Conservation (phyloP, 30 jellyfish, hydroid and myxozoan genomes). For the Mastigias papua region DNA sequence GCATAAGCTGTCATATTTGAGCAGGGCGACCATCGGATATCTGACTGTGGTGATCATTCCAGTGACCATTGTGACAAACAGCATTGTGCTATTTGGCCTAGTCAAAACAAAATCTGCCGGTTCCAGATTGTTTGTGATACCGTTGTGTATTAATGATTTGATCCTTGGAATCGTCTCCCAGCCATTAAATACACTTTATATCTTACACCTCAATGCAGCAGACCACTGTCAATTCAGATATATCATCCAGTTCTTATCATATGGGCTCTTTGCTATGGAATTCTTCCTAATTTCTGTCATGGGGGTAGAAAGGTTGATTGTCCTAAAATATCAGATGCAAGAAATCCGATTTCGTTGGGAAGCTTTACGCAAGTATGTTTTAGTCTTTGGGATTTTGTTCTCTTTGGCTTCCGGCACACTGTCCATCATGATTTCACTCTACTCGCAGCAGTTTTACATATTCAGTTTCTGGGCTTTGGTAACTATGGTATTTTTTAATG, state of each 20-base stretch:
- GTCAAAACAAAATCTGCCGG: slow-evolving; percentile 41
- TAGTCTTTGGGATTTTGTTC: background rate
- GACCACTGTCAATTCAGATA: background rate
- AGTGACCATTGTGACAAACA: slow-evolving; percentile 17
- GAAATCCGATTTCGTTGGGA: slow-evolving; percentile 45
- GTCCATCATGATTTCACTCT: slow-evolving; percentile 36
- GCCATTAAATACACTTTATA: slow-evolving; percentile 11
- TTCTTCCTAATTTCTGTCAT: slow-evolving; percentile 26
- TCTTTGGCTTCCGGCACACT: background rate
- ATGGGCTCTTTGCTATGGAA: slow-evolving; percentile 20
- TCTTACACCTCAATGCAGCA: background rate
- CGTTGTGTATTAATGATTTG: slow-evolving; percentile 50
- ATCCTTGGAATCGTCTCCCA: slow-evolving; percentile 24
- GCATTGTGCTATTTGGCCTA: slow-evolving; percentile 33
- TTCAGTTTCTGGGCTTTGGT: slow-evolving; percentile 28
- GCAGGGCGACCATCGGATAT: background rate
- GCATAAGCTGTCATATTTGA: background rate
- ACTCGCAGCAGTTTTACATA: slow-evolving; percentile 26
- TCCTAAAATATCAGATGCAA: slow-evolving; percentile 27
- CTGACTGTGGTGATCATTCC: background rate
- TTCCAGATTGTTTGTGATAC: slow-evolving; percentile 21
- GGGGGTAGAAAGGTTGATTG: slow-evolving; percentile 60
- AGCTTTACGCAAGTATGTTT: slow-evolving; percentile 24
- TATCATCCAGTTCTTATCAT: slow-evolving; percentile 25
- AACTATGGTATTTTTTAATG: background rate